Evolutionary conservation across 2,113 vertebrate genomes (phyloP).

Genomic region (Etheostoma cragini): DNA sequence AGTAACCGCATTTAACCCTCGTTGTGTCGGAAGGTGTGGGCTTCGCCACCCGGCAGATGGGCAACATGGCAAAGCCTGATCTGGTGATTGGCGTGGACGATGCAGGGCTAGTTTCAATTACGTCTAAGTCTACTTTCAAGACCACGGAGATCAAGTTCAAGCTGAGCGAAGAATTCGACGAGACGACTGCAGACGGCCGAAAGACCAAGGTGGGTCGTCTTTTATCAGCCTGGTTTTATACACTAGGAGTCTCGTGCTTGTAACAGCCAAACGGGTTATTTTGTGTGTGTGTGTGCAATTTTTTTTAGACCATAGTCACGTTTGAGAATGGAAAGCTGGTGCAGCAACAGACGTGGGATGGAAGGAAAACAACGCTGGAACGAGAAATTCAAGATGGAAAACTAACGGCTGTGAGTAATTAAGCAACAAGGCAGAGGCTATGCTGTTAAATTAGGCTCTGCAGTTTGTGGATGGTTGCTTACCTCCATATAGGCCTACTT

Average conservation of each 20-base stretch:
- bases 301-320: constrained; percentile 85
- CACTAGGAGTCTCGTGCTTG: accelerated
- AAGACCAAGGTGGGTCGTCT: constrained; percentile 86
- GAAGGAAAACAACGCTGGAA: constrained; percentile 68
- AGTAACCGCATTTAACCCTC: not conserved
- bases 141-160: constrained; percentile 89
- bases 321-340: constrained; percentile 78
- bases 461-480: not conserved
- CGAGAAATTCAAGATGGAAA: constrained; percentile 73
- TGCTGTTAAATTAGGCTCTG: not conserved
- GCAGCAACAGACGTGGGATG: constrained; percentile 77
- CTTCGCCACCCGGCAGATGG: constrained; percentile 87
- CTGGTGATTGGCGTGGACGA: constrained; percentile 87
- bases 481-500: too few species aligned
- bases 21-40: constrained; percentile 83
- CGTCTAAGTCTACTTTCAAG: constrained; percentile 90
- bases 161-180: constrained; percentile 89
- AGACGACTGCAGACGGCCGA: constrained; percentile 90
- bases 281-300: not conserved
- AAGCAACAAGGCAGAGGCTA: too few species aligned
- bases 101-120: constrained; percentile 83
- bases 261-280: not conserved
- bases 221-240: too few species aligned
- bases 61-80: constrained; percentile 86
- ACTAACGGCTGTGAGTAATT: constrained; percentile 70